Conservation (phyloP, 37 sponge, comb jelly and placozoan species). For the Hexactinellida sp. region DNA sequence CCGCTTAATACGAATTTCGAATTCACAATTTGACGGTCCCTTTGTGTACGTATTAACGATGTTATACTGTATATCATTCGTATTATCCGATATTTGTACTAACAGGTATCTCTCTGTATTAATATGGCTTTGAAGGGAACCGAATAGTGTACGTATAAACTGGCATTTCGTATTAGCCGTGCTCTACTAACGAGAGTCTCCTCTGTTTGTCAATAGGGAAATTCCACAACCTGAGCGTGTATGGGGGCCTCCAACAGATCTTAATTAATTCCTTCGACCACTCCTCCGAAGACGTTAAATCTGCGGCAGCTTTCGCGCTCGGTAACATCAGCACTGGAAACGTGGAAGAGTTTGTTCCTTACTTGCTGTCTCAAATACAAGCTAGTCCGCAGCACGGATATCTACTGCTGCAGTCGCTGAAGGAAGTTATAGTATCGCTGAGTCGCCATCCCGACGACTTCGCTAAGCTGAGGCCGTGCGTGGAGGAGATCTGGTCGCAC, state of each 20-base stretch:
- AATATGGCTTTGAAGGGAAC: no score
- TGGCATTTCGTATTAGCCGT: no score
- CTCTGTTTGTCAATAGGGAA: neutral
- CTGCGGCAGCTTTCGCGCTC: conserved; percentile 80
- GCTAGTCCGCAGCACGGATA: conserved; percentile 68
- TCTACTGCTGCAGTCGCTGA: conserved; percentile 88
- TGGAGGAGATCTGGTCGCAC: conserved; percentile 47
- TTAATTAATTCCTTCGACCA: conserved; percentile 62
- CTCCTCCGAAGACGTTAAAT: conserved; percentile 81
- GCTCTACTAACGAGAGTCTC: no score
- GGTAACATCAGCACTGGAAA: conserved; percentile 90
- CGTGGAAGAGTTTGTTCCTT: conserved; percentile 68
- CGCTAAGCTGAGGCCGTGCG: conserved; percentile 40
- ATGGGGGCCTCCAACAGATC: conserved; percentile 41
- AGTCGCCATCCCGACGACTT: conserved; percentile 33
- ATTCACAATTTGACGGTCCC: neutral
- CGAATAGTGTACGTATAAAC: no score
- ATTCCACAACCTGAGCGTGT: conserved; percentile 41
- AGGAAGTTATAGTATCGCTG: conserved; percentile 77
- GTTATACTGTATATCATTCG: no score
- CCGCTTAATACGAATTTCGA: no score
- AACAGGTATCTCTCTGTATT: no score
- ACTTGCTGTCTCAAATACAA: conserved; percentile 76
- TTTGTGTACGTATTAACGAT: no score
- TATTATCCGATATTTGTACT: no score